A percentile compares a stretch with the other conserved stretches of the same genome.
These are phyloP conservation scores for Galbula dea DNA, from an alignment of 2,113 vertebrate genomes.

Conservation along the genomic window DNA sequence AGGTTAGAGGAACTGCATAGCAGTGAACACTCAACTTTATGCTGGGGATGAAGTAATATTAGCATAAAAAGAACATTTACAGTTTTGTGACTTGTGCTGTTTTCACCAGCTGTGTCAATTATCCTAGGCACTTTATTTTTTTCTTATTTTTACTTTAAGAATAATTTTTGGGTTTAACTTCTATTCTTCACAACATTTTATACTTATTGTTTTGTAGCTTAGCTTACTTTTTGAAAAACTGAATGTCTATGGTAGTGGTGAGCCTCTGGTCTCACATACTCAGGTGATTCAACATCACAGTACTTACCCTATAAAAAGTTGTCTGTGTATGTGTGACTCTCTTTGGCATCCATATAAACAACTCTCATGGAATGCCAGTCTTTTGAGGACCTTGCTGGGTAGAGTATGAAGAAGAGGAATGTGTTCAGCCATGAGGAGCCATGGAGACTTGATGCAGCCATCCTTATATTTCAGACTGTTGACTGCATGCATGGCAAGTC, in stretches of 20 bases:
- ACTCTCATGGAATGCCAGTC: background rate
- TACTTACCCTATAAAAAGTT: background rate
- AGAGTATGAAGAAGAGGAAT: background rate
- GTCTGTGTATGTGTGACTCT: background rate
- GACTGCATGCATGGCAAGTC: background rate
- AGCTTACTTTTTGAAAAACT: background rate
- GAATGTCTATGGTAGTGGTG: background rate
- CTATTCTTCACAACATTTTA: background rate
- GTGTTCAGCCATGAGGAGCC: background rate
- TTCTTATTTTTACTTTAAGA: background rate
- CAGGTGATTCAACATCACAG: background rate
- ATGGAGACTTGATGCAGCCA: background rate
- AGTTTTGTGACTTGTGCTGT: background rate
- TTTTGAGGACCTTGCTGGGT: background rate
- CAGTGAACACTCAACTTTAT: background rate
- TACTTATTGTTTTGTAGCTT: background rate
- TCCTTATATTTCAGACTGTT: background rate
- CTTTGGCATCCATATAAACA: background rate
- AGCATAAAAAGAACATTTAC: background rate
- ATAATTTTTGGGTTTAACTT: background rate
- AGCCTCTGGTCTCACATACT: background rate
- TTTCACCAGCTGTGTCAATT: background rate
- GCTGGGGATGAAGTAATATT: background rate
- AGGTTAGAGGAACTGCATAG: background rate
- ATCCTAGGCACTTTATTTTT: background rate